Base-by-base conservation (phyloP, 2,797 vertebrate species). In the Phalanger gymnotis region DNA sequence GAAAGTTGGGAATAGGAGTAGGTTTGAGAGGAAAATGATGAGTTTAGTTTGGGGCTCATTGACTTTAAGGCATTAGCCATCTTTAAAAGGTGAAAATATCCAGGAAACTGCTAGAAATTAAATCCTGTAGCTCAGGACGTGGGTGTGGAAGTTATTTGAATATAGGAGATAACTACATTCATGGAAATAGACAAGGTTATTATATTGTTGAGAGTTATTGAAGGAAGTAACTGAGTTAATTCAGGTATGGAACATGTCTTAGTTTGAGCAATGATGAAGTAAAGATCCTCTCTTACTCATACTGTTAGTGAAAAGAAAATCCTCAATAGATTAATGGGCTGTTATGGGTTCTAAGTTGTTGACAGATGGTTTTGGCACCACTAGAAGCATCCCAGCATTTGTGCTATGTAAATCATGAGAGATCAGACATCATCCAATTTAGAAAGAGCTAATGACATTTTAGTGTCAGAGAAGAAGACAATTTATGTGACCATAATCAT, bases 311-410 rank as follows among this genome's bases (percentile, higher is more conserved):
- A 98, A 95, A 96, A 90, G 92, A 95, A 97, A 96, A 96, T 92
- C 93, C 81, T 5, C 61, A 97, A n/a, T 40, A 96, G 96, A 98
- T 97, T 96, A 96, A 97, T 96, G 96, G 87, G 92, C 94, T 97
- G 93, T 92, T 96, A 52, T 96, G 93, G 97, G 97, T 97, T 96
- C 73, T 90, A 95, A 95, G 94, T 57, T 96, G 96, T 96, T 96
- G 96, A 97, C 97, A 97, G 96, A 96, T 96, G 96, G 95, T 97
- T 98, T 97, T 98, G 96, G 96, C 96, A 96, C 93, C 96, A 96
- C 81, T 92, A 92, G 96, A 97, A 94, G 93, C 40, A 4, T 91
- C 97, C 93, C 95, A 97, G 96, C 95, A 96, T 97, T 94, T 95
- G 97, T 96, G 93, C 89, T 55, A 57, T 95, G 94, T 97, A 94